Percentiles rank a stretch among this genome's conserved stretches.
phyloP scores from a whole-genome alignment of 2,113 vertebrate genomes.

The Mohoua ochrocephala region DNA sequence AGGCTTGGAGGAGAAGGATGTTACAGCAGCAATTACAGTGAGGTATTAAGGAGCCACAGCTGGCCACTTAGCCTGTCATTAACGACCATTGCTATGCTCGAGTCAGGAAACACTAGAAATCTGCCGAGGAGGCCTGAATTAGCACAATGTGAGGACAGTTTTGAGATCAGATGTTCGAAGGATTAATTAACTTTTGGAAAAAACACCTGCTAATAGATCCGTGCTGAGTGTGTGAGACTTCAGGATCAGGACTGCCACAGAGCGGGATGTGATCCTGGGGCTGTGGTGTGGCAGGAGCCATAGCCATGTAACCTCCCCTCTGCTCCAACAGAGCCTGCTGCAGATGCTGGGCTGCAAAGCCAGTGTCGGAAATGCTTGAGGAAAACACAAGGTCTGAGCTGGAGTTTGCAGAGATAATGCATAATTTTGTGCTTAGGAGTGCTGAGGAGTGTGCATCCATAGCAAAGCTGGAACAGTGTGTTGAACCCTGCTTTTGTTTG shows the following conservation, averaged over 20 bases:
- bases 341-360: not conserved
- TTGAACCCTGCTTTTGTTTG: not conserved
- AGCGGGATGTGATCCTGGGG: fast-evolving
- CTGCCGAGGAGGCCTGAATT: not conserved
- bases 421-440: not conserved
- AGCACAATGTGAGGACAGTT: not conserved
- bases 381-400: not conserved
- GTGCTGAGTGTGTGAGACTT: not conserved
- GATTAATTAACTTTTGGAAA: not conserved
- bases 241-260: not conserved
- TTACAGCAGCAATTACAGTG: not conserved
- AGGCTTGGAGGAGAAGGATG: not conserved
- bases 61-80: slow-evolving; percentile 47
- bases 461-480: not conserved
- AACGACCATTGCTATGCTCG: not conserved
- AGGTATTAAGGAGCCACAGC: slow-evolving; percentile 38
- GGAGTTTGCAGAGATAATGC: not conserved
- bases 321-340: not conserved
- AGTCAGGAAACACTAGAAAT: slow-evolving; percentile 37
- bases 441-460: fast-evolving
- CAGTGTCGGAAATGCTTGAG: not conserved
- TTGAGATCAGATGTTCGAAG: not conserved
- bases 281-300: not conserved
- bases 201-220: not conserved
- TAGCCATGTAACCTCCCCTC: not conserved